Conservation (phyloP, 2,888 invertebrate genomes). For the Sesamia inferens region DNA sequence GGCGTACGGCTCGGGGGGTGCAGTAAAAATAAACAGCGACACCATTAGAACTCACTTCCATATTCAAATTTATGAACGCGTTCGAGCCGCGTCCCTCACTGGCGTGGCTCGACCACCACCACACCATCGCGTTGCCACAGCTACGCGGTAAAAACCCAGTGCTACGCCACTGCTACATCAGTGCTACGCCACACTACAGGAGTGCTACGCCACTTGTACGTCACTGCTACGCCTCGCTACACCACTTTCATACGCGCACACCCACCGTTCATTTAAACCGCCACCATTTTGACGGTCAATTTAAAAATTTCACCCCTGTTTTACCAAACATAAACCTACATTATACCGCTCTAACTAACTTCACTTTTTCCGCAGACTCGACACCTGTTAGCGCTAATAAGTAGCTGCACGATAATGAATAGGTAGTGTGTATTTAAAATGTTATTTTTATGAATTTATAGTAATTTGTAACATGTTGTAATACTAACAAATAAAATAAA, state of each 20-base stretch:
- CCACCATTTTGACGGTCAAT: conserved; percentile 85
- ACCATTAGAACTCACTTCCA: conserved; percentile 91
- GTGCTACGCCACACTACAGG: conserved; percentile 23
- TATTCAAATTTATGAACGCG: conserved; percentile 90
- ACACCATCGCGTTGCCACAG: conserved; percentile 62
- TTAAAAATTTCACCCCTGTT: conserved; percentile 84
- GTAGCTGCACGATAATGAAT: conserved; percentile 43
- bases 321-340: conserved; percentile 65
- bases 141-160: conserved; percentile 46
- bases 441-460: conserved; percentile 56
- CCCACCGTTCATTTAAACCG: conserved; percentile 80
- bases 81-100: conserved; percentile 73
- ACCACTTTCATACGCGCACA: conserved; percentile 16
- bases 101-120: conserved; percentile 65
- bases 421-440: conserved; percentile 42
- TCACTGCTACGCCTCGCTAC: conserved; percentile 30
- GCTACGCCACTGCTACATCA: conserved; percentile 36
- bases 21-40: conserved; percentile 91
- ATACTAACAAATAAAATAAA: conserved; percentile 60
- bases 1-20: conserved; percentile 89
- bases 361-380: conserved; percentile 41
- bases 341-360: conserved; percentile 51
- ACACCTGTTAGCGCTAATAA: conserved; percentile 58
- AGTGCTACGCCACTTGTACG: conserved; percentile 32
- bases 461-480: conserved; percentile 61